These are phyloP conservation scores for Petrocephalus zakoni DNA, from an alignment of 2,113 vertebrate genomes.

Conservation along the genomic window DNA sequence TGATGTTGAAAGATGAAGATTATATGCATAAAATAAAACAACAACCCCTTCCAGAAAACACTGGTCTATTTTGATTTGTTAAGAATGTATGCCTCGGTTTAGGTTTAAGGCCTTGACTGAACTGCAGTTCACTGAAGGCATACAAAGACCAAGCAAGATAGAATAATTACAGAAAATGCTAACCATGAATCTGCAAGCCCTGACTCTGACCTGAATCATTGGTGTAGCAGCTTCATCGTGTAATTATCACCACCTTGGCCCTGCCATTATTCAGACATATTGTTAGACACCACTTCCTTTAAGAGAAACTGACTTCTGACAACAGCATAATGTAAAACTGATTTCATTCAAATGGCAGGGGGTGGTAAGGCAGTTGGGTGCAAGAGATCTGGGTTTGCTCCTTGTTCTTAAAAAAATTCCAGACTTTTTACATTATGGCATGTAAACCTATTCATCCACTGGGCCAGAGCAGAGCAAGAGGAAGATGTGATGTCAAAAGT, in stretches of 20 bases:
- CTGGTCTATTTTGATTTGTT: not conserved
- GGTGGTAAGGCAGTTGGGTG: not conserved
- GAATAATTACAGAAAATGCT: not conserved
- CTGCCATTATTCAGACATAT: not conserved
- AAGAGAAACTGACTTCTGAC: not conserved
- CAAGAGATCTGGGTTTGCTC: not conserved
- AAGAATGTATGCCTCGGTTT: too few relatives aligned
- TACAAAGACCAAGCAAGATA: not conserved
- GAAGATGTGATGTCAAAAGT: not conserved
- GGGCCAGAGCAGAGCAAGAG: not conserved
- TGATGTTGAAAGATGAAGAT: not conserved
- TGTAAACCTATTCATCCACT: not conserved
- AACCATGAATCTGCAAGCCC: not conserved
- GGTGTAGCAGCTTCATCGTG: not conserved
- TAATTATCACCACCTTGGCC: not conserved
- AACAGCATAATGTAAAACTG: not conserved
- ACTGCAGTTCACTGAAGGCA: not conserved
- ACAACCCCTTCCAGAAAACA: not conserved
- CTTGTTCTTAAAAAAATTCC: not conserved
- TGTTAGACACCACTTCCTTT: not conserved
- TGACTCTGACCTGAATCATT: not conserved
- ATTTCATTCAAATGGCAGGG: not conserved
- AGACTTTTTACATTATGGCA: not conserved
- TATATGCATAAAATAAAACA: too few relatives aligned
- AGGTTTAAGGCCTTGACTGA: not conserved